Evolutionary conservation across 2,113 vertebrate species (phyloP), one percentile per base, ranked within the genome.

Genomic region (Tichodroma muraria): DNA sequence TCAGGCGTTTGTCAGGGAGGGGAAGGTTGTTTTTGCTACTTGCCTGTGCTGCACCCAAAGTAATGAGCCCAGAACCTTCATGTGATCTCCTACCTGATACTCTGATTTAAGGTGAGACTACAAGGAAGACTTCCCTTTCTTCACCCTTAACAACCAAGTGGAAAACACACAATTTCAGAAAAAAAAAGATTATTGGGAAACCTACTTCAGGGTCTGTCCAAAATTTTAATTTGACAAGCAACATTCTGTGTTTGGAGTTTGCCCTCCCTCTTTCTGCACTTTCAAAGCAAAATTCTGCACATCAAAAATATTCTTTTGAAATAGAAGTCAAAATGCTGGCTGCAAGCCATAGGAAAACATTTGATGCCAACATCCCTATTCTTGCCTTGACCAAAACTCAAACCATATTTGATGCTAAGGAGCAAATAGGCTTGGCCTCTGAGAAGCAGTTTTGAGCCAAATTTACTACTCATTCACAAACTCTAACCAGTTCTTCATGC

Each of bases 21-120:
- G 82, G 93, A 88, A 73, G 85, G 92, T 88, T 95, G 91, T 93
- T 96, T 96, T 95, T 88, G 63, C 75, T 91, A 3, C 91, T 89
- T 85, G 71, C 47, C 87, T 66, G 54, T 89, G 91, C 94, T 95
- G 94, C 93, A 91, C 94, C 94, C 89, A 83, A 83, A 88, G 64
- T 89, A 95, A 92, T 56, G 59, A 95, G 93, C 81, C 70, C 81
- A 73, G 66, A 96, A 88, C 45, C 79, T 82, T 94, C 80, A 44
- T 49, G 64, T 3, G 65, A 96, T 94, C 80, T 93, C 35, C 88
- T 82, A 15, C 49, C 76, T 68, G 92, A 94, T 90, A 95, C 37
- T 80, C 64, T 40, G 56, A 78, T 78, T 84, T 80, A 80, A 88
- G 60, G 38, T 80, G 64, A 52, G 68, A 83, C 80, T 89, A 78